Conservation (phyloP, 2,113 vertebrate genomes). For the Plecturocebus donacophilus region DNA sequence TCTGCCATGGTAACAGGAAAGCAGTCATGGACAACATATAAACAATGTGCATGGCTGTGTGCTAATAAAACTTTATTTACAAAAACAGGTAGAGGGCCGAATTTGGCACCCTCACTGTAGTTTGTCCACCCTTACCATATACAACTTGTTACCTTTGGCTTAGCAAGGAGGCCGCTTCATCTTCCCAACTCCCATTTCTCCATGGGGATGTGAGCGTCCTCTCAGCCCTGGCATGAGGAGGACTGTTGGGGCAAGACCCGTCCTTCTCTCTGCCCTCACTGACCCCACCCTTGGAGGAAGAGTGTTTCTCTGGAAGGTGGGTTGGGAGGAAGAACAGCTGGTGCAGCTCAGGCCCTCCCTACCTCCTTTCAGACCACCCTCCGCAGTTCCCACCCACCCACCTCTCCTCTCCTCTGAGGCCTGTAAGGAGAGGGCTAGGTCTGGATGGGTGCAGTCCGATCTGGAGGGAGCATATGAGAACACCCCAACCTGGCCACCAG, state of each 20-base stretch:
- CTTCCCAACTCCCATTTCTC: neutral
- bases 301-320: neutral
- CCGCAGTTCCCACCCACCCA: neutral
- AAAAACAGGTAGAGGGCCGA: neutral
- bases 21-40: neutral
- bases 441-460: fast-evolving
- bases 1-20: neutral
- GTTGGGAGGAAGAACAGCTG: neutral
- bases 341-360: neutral
- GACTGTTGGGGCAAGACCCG: fast-evolving
- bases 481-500: neutral
- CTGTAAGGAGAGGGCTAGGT: neutral
- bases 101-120: neutral
- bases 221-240: neutral
- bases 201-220: neutral
- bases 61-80: neutral
- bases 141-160: neutral
- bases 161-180: neutral
- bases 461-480: neutral
- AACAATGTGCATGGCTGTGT: neutral
- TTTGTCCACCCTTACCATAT: neutral
- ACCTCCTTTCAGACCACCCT: neutral
- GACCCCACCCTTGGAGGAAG: neutral
- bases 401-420: neutral
- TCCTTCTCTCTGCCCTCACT: neutral